phyloP scores from a whole-genome alignment of 2,888 invertebrate genomes.

The Agrochola circellaris region DNA sequence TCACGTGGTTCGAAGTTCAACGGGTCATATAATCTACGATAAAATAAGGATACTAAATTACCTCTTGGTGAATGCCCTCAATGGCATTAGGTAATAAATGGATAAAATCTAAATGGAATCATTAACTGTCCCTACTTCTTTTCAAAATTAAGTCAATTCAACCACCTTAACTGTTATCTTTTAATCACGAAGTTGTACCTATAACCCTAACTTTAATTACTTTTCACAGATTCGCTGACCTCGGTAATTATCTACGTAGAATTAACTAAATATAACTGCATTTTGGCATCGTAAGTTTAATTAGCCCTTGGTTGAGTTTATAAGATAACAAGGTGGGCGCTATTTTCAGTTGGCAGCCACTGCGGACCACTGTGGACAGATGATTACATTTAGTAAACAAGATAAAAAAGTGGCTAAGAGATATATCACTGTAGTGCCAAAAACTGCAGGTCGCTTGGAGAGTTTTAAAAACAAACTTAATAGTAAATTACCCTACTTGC shows the following conservation, averaged over 20 bases:
- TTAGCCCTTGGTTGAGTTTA: constrained; percentile 78
- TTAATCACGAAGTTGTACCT: neutral
- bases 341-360: constrained; percentile 73
- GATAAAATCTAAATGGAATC: neutral
- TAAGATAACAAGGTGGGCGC: constrained; percentile 74
- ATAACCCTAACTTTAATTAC: neutral
- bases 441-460: no score
- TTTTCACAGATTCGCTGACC: neutral
- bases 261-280: constrained; percentile 59
- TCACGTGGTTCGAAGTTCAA: no score
- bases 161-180: neutral
- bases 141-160: neutral
- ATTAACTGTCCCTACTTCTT: neutral
- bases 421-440: no score
- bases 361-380: no score
- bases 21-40: no score
- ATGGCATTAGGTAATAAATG: neutral
- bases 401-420: no score
- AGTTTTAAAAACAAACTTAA: no score
- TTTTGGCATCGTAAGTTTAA: constrained; percentile 67
- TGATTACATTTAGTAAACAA: no score
- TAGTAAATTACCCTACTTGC: no score
- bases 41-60: neutral
- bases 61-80: neutral
- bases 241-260: constrained; percentile 32